Base-by-base conservation (phyloP, 2,888 invertebrate genomes). In the Pyrochroa serraticornis region DNA sequence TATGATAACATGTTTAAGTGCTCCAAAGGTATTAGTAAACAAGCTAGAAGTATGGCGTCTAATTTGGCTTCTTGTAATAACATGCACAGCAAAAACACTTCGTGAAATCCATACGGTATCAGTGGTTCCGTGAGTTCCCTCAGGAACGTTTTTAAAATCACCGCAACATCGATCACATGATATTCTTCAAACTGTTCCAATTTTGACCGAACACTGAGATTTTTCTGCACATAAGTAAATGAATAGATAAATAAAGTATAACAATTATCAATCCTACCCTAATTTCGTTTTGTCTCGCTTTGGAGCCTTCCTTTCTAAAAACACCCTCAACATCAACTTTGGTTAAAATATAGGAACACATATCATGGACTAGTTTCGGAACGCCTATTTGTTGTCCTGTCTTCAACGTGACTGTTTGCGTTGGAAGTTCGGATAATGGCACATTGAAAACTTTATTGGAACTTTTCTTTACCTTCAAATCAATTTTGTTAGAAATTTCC, bases 291-390 rank as follows among this genome's bases (percentile, higher is more conserved):
- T 93, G 93, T 60, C 94, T 83, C 34, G 86, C 83, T 68, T 91
- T 86, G 1, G 93, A 92, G 8, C 95, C 95, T 43, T 93, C 92
- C 81, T 93, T 95, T 6, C 95, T 84, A 77, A 95, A 95, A 43
- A 95, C 79, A 0, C 95, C 95, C 75, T 95, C 95, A 12, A 88
- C 86, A 51, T 85, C 83, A 30, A 89, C 84, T 77, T 89, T 85
- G 39, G 85, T 81, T 62, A 87, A 80, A 46, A 93, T 84, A 69
- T 85, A 87, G 48, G 85, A 82, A 68, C 90, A 88, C 72, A 90
- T 85, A 73, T 90, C 87, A 66, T 87, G 85, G 1, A 92, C 85
- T 71, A 92, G 85, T 64, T 84, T 82, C 5, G 93, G 92, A 33
- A 92, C 85, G 75, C 87, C 83, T 34, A 91, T 80, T 60, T 87